phyloP scores from a whole-genome alignment of 1,140 invertebrate genomes.

The Adoxophyes honmai region DNA sequence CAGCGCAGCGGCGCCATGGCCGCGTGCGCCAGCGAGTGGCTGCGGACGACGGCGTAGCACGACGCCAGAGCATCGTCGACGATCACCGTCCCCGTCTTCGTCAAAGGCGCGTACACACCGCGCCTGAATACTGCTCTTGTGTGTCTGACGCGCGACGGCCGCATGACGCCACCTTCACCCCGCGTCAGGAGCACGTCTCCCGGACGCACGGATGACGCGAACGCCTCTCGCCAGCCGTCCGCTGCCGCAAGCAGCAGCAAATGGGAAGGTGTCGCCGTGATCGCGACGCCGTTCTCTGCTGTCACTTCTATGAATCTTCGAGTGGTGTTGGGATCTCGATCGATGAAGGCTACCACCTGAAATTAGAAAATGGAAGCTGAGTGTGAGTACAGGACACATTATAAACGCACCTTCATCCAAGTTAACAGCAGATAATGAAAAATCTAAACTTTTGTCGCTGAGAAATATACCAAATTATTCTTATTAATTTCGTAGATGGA shows the following conservation, averaged over 20 bases:
- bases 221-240: slow-evolving; percentile 64
- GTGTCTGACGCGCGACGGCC: slow-evolving; percentile 80
- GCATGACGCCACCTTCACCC: slow-evolving; percentile 67
- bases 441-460: too few relatives aligned
- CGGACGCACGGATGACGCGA: slow-evolving; percentile 55
- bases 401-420: too few relatives aligned
- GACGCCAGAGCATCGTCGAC: slow-evolving; percentile 95
- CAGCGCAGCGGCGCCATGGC: slow-evolving; percentile 88
- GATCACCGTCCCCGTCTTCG: slow-evolving; percentile 90
- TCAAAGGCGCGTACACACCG: slow-evolving; percentile 95
- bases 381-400: neutral
- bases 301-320: slow-evolving; percentile 85
- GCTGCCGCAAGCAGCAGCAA: slow-evolving; percentile 80
- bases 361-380: slow-evolving; percentile 76
- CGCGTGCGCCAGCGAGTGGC: slow-evolving; percentile 90
- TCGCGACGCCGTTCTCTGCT: slow-evolving; percentile 82
- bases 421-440: too few relatives aligned
- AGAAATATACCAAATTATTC: too few relatives aligned
- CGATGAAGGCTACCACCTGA: slow-evolving; percentile 86
- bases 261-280: slow-evolving; percentile 92
- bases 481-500: too few relatives aligned
- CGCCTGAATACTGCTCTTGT: slow-evolving; percentile 77
- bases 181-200: slow-evolving; percentile 75
- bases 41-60: slow-evolving; percentile 94
- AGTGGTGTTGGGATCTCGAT: slow-evolving; percentile 83